These are phyloP conservation scores for Bombus impatiens DNA, from an alignment of 1,140 invertebrate species.

Conservation along the genomic window DNA sequence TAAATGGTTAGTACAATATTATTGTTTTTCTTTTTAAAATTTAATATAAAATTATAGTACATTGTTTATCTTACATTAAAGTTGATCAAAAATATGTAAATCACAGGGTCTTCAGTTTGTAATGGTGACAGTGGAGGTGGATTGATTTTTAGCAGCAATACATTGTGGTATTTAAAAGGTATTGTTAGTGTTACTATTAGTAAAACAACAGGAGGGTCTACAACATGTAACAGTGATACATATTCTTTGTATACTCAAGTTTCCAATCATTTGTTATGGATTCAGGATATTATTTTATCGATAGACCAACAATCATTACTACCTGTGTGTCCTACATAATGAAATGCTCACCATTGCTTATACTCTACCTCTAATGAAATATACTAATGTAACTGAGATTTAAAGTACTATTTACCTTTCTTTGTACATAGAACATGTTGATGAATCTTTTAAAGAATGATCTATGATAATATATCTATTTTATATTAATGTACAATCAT, in stretches of 20 bases:
- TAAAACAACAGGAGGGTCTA: conserved; percentile 48
- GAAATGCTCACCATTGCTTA: background rate
- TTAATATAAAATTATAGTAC: background rate
- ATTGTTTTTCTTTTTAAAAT: background rate
- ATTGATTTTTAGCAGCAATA: conserved; percentile 71
- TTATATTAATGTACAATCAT: background rate
- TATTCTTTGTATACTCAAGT: conserved; percentile 78
- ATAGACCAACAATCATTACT: conserved; percentile 61
- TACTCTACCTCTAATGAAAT: background rate
- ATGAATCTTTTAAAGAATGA: background rate
- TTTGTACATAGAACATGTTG: background rate
- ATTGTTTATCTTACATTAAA: background rate
- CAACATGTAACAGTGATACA: conserved; percentile 70
- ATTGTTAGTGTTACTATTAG: conserved; percentile 78
- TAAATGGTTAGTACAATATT: conserved; percentile 72
- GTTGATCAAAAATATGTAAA: conserved; percentile 15
- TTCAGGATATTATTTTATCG: conserved; percentile 71
- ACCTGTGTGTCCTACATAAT: conserved; percentile 48
- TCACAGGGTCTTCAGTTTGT: conserved; percentile 78
- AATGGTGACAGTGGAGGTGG: conserved; percentile 80
- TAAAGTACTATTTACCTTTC: background rate
- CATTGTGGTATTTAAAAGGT: conserved; percentile 76
- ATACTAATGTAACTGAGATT: background rate
- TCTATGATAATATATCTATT: background rate
- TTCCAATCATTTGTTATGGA: conserved; percentile 75